phyloP scores from a whole-genome alignment of 2,113 vertebrate genomes.

The Chiloscyllium plagiosum region DNA sequence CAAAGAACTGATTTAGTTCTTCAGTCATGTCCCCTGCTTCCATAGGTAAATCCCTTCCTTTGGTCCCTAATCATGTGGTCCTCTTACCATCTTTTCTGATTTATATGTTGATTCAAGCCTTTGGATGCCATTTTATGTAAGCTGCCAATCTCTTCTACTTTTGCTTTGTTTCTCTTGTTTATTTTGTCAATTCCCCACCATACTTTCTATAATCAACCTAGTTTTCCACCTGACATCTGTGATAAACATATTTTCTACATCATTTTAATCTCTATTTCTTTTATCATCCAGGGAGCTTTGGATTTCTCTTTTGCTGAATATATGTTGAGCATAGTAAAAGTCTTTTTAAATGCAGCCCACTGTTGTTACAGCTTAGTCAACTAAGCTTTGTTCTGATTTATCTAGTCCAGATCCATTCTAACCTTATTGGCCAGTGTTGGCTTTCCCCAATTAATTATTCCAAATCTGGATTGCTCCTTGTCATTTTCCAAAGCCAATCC shows the following conservation, averaged over 20 bases:
- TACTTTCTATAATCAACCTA: no score
- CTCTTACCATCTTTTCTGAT: neutral
- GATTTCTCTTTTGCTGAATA: neutral
- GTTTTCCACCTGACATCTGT: no score
- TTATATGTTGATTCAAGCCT: neutral
- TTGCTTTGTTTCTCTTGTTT: no score
- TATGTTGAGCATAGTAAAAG: neutral
- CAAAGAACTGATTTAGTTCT: neutral
- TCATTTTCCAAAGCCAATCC: neutral
- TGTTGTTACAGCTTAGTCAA: neutral
- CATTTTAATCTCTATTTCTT: no score
- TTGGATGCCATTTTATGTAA: neutral
- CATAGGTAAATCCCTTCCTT: neutral
- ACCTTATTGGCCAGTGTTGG: neutral
- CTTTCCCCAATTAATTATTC: neutral
- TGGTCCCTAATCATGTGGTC: neutral
- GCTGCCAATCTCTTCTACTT: neutral
- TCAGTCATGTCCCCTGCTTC: neutral
- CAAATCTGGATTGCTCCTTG: neutral
- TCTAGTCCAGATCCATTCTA: neutral
- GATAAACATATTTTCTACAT: no score
- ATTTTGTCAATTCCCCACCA: no score
- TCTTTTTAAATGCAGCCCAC: neutral
- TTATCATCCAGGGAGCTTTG: no score
- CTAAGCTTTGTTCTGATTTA: neutral